Base-by-base conservation (phyloP, 2,113 vertebrate genomes). In the Piprites chloris region DNA sequence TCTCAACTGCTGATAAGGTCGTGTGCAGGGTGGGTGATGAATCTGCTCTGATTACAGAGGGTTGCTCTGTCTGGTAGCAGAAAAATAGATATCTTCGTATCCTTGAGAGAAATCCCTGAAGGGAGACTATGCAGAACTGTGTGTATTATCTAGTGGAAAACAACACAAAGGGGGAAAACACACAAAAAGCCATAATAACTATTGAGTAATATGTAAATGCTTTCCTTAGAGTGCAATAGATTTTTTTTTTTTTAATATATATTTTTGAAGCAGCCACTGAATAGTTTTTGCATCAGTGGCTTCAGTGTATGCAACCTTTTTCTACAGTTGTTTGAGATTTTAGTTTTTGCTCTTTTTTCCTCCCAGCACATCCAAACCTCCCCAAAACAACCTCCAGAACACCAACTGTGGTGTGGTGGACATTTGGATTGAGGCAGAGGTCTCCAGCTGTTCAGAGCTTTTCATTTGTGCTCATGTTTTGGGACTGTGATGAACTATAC, bases 1-100 rank as follows among this genome's bases (percentile, higher is more conserved):
- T 80, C 35, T 30, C 93, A 88, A 90, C 94, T 83, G 89, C 93
- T 97, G 96, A 96, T 95, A 96, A 97, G 96, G 96, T 97, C 91
- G 5, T 86, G 85, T 91, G 71, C 67, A 42, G 78, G 46, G 77
- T 91, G 53, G 85, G 82, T 95, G 94, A 94, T 97, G 95, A 96
- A 96, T 97, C 83, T 95, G 88, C 47, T 52, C 71, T 86, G 72
- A 77, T 93, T 94, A 93, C 68, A 77, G 81, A 93, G 81, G 55
- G 71, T 58, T 95, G 75, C 87, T 91, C 71, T 88, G 59, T 92
- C 88, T 89, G 79, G 35, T 92, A 80, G 68, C 56, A 77, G 79
- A 80, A 90, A 41, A 96, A 93, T 71, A 91, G 76, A 55, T 79
- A 68, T 16, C 13, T 30, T 5, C 50, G n/a, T 73, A 89, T 90